These are phyloP conservation scores for Drosophila rubida DNA, from an alignment of 2,888 invertebrate genomes.

Conservation along the genomic window DNA sequence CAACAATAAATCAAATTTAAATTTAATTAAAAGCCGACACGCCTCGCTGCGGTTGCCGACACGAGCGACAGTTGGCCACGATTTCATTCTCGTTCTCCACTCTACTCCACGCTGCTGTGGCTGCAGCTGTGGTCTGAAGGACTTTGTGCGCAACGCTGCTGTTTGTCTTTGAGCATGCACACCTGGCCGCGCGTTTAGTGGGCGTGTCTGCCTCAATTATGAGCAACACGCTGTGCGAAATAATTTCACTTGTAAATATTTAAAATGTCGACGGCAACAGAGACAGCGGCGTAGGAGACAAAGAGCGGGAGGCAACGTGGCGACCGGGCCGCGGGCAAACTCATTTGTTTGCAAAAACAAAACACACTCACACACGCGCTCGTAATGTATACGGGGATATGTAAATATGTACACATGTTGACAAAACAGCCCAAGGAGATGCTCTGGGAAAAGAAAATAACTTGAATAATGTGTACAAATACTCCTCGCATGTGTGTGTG, in stretches of 20 bases:
- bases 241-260: slow-evolving; percentile 74
- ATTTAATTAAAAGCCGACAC: slow-evolving; percentile 70
- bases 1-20: slow-evolving; percentile 71
- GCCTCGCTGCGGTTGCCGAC: slow-evolving; percentile 29
- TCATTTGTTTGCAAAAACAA: slow-evolving; percentile 67
- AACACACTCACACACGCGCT: slow-evolving; percentile 10
- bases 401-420: slow-evolving; percentile 66
- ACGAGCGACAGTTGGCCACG: neutral
- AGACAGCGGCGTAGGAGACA: neutral
- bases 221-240: slow-evolving; percentile 44
- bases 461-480: slow-evolving; percentile 64
- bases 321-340: slow-evolving; percentile 46
- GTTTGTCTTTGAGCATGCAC: slow-evolving; percentile 48
- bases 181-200: slow-evolving; percentile 55
- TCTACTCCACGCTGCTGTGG: neutral
- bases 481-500: slow-evolving; percentile 32
- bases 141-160: slow-evolving; percentile 14
- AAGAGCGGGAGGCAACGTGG: neutral
- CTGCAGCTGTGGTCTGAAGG: neutral
- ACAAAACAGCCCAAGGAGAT: slow-evolving; percentile 27
- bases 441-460: slow-evolving; percentile 60
- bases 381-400: slow-evolving; percentile 65
- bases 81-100: neutral
- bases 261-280: slow-evolving; percentile 45
- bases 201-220: slow-evolving; percentile 53